Evolutionary conservation across 2,888 invertebrate genomes (phyloP).

Genomic region (Rhagophthalmus giganteus): DNA sequence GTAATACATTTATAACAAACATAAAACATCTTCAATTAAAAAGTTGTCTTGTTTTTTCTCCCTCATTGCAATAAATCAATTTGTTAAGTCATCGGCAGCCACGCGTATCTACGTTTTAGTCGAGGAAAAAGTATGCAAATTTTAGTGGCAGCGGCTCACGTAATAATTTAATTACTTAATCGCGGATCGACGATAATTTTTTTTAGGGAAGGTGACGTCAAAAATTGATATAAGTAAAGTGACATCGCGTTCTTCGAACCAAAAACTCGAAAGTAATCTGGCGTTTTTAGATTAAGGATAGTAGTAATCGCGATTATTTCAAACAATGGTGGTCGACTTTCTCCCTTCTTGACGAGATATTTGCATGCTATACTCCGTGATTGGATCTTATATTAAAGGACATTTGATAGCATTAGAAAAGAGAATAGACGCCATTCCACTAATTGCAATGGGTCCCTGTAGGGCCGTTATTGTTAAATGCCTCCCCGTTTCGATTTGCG

Average conservation of each 20-base stretch:
- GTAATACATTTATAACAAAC: slow-evolving; percentile 25
- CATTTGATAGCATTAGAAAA: slow-evolving; percentile 37
- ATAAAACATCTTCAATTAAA: slow-evolving; percentile 32
- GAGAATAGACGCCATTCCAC: slow-evolving; percentile 34
- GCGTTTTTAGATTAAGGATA: slow-evolving; percentile 1
- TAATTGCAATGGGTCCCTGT: slow-evolving; percentile 36
- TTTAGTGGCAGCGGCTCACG: neutral
- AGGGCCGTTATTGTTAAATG: slow-evolving; percentile 38
- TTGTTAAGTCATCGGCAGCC: slow-evolving; percentile 30
- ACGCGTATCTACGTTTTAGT: slow-evolving; percentile 7
- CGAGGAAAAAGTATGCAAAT: slow-evolving; percentile 24
- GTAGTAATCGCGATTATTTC: slow-evolving; percentile 5
- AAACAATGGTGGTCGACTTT: slow-evolving; percentile 17
- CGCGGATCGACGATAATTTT: neutral
- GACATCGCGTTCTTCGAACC: neutral
- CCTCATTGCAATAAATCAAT: slow-evolving; percentile 28
- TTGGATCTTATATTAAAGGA: slow-evolving; percentile 38
- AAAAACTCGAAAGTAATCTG: neutral
- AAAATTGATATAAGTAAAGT: neutral
- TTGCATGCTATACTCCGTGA: slow-evolving; percentile 37
- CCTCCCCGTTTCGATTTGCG: slow-evolving; percentile 28
- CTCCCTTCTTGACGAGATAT: slow-evolving; percentile 32
- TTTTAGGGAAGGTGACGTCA: neutral
- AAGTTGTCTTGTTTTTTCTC: slow-evolving; percentile 28
- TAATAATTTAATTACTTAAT: slow-evolving; percentile 18